Base-by-base conservation (phyloP, 2,113 vertebrate species). In the Macroglossus sobrinus region DNA sequence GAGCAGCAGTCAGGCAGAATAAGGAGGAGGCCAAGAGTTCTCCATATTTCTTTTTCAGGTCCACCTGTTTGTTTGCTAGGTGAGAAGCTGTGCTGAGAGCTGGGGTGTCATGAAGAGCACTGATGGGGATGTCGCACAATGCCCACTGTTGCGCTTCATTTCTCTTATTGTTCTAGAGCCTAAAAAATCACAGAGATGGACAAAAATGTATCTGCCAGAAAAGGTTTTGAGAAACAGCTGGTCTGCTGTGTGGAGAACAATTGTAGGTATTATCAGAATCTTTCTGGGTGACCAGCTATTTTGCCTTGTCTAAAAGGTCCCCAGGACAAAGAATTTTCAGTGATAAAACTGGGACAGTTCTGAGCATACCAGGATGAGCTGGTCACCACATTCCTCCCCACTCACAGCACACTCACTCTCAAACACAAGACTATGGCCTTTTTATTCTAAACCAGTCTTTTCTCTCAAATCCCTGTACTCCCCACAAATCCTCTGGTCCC, bases 341-440 rank as follows among this genome's bases (percentile, higher is more conserved):
- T n/a, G 15, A 63, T 72, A 74, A 78, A 33, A 5, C 18, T 2
- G 22, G 16, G 26, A 63, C 35, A 68, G n/a, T 10, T 12, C 40
- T 89, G 33, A 16, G 38, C 38, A 21, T 18, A 47, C 10, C 47
- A 21, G 38, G 28, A 33, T 15, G 24, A 45, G 38, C 2, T 30
- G 43, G 18, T 7, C 43, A n/a, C 18, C 4, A 0, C 28, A 45
- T 1, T 2, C 21, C 18, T 53, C 16, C 10, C 69, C 28, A 9
- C 28, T 28, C 19, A 19, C 22, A 30, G 40, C 4, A 0, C 53
- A 64, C 5, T 2, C 1, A 2, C 14, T 7, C 14, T 45, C 12
- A 43, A 5, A 14, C 13, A 38, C 45, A 53, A 43, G 5, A 53
- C 10, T 10, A 1, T 0, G 1, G 9, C 30, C 35, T 53, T 5